These are phyloP conservation scores for Acleris cristana DNA, from an alignment of 2,888 invertebrate species.

Conservation along the genomic window DNA sequence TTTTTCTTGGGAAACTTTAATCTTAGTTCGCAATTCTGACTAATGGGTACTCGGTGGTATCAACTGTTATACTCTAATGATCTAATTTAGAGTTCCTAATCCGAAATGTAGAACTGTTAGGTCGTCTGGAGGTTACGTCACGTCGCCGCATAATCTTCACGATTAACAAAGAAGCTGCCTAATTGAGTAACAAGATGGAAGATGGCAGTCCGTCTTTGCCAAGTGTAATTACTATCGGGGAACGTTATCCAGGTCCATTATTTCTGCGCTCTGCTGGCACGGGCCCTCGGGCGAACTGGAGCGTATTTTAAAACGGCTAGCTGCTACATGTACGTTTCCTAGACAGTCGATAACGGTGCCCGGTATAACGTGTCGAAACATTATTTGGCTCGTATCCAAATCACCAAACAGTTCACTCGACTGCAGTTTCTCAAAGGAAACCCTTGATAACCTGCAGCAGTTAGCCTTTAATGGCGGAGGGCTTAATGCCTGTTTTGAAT, in stretches of 20 bases:
- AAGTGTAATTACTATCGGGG: conserved; percentile 27
- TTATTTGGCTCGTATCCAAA: conserved; percentile 66
- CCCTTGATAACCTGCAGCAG: conserved; percentile 64
- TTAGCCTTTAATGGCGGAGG: conserved; percentile 61
- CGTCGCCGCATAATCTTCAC: conserved; percentile 31
- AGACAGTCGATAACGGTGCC: conserved; percentile 41
- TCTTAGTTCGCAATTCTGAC: conserved; percentile 14
- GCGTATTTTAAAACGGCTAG: conserved; percentile 29
- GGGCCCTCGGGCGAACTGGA: conserved; percentile 18
- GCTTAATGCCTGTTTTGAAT: conserved; percentile 69
- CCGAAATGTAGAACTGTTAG: conserved; percentile 1
- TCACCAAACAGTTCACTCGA: conserved; percentile 47
- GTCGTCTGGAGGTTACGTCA: conserved; percentile 43
- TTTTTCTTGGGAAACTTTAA: conserved; percentile 25
- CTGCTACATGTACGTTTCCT: conserved; percentile 26
- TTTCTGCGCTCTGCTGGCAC: conserved; percentile 26
- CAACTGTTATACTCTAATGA: not conserved
- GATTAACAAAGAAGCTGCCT: conserved; percentile 26
- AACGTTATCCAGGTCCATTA: conserved; percentile 29
- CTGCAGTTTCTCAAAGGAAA: conserved; percentile 61
- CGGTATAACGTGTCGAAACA: conserved; percentile 51
- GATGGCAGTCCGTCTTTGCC: conserved; percentile 28
- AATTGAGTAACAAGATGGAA: conserved; percentile 29
- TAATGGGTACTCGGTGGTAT: conserved; percentile 4
- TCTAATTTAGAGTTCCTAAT: conserved; percentile 17